These are phyloP conservation scores for Eubasilissa regina DNA, from an alignment of 1,140 invertebrate genomes.

Conservation along the genomic window DNA sequence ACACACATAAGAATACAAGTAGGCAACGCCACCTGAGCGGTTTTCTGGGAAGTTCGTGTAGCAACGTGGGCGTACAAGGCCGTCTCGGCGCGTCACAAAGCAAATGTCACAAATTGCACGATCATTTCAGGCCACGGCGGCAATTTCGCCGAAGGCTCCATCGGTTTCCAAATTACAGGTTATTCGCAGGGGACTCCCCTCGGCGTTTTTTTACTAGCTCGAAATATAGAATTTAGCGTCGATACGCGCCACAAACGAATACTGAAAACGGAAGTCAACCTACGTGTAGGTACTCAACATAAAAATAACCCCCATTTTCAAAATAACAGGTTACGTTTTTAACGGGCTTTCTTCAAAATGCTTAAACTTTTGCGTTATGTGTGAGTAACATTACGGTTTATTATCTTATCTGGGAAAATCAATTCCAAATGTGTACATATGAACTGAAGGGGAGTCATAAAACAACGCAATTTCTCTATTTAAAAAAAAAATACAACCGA, in stretches of 20 bases:
- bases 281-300: neutral
- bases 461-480: too few relatives aligned
- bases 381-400: neutral
- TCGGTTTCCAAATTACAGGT: constrained; percentile 39
- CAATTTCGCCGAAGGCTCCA: constrained; percentile 26
- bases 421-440: too few relatives aligned
- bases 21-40: too few relatives aligned
- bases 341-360: neutral
- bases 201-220: neutral
- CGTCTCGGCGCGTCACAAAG: neutral
- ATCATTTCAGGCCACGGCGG: constrained; percentile 14
- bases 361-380: neutral
- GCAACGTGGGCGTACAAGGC: too few relatives aligned
- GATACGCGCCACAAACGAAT: constrained; percentile 7
- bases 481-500: too few relatives aligned
- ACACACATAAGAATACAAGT: too few relatives aligned
- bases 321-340: constrained; percentile 18
- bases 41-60: too few relatives aligned
- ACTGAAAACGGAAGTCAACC: constrained; percentile 14
- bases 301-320: constrained; percentile 1
- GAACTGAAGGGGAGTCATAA: too few relatives aligned
- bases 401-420: too few relatives aligned
- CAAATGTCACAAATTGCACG: constrained; percentile 14
- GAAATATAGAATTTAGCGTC: constrained; percentile 19
- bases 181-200: constrained; percentile 16